Percentiles rank a stretch among this genome's conserved stretches.
phyloP scores from a whole-genome alignment of 2,797 vertebrate genomes.

The Arctocebus calabarensis region DNA sequence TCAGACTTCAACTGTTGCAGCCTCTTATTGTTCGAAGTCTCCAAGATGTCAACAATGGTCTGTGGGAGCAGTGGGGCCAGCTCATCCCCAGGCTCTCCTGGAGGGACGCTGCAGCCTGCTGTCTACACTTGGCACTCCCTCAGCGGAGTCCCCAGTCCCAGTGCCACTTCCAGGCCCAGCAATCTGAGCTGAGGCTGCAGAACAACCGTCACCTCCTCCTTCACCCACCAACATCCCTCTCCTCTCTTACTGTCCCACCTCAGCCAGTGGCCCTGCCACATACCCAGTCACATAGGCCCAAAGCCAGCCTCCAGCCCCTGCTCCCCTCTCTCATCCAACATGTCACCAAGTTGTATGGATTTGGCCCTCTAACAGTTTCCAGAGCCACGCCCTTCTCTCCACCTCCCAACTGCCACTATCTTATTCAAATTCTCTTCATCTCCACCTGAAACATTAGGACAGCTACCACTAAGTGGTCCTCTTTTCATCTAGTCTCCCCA shows the following conservation, averaged over 20 bases:
- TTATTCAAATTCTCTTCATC: background rate
- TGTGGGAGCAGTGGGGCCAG: background rate
- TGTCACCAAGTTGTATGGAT: background rate
- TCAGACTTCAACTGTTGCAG: constrained; percentile 60
- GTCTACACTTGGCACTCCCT: background rate
- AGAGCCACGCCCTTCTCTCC: background rate
- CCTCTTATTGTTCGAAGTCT: constrained; percentile 46
- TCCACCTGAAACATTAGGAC: background rate
- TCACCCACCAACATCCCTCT: too few species aligned
- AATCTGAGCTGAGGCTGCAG: background rate
- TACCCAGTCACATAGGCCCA: background rate
- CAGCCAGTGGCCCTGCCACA: background rate
- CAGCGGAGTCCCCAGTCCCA: background rate
- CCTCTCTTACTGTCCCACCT: background rate
- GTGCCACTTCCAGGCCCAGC: background rate
- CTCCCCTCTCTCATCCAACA: background rate
- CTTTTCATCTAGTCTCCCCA: background rate
- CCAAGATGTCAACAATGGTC: constrained; percentile 63
- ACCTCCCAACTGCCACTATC: background rate
- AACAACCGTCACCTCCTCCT: background rate
- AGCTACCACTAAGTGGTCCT: background rate
- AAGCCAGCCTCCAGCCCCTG: background rate
- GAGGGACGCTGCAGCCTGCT: background rate
- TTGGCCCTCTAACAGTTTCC: background rate
- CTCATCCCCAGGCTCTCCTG: background rate